Percentiles rank a stretch among this genome's conserved stretches.
Evolutionary conservation across 2,113 vertebrate genomes (phyloP).

Genomic region (Chaetodon auriga): DNA sequence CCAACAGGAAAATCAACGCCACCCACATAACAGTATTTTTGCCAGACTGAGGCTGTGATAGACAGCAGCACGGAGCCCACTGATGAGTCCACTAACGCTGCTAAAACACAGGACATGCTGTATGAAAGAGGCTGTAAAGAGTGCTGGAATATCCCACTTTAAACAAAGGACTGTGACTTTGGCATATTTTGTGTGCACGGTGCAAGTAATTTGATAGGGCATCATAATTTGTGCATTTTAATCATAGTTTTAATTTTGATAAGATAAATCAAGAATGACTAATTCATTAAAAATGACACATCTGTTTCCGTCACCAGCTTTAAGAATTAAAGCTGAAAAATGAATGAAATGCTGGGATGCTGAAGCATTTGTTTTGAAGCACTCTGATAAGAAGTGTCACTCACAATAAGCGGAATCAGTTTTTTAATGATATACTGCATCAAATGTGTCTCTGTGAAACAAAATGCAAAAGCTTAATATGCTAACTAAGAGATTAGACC

Average conservation of each 20-base stretch:
- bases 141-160: neutral
- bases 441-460: neutral
- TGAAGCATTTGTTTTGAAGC: neutral
- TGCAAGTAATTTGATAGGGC: neutral
- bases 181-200: neutral
- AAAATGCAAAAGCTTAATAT: neutral
- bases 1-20: constrained; percentile 74
- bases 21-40: constrained; percentile 78
- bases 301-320: neutral
- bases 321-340: neutral
- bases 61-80: constrained; percentile 47
- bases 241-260: neutral
- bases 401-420: neutral
- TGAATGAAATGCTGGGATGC: neutral
- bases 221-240: neutral
- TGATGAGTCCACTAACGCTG: constrained; percentile 48
- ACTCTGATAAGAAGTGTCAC: constrained; percentile 6
- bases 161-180: neutral
- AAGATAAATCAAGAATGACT: neutral
- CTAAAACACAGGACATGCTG: constrained; percentile 23
- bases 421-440: neutral
- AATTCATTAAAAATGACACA: neutral
- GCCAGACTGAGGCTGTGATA: constrained; percentile 63
- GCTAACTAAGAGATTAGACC: neutral
- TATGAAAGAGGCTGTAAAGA: neutral